Evolutionary conservation across 1,140 invertebrate genomes (phyloP).

Genomic region (Aleiodes sp.): DNA sequence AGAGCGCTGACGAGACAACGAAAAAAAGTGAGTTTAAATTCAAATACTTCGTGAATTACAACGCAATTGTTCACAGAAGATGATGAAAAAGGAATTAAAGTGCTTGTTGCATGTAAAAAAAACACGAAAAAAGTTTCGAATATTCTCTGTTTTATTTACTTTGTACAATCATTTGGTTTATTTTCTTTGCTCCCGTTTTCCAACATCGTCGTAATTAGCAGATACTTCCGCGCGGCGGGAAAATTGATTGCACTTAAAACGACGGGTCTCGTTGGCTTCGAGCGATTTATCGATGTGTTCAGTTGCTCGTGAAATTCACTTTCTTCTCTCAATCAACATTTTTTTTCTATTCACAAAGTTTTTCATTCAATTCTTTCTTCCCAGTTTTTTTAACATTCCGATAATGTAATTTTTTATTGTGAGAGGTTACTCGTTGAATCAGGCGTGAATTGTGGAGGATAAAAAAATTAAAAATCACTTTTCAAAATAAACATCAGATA

Average conservation of each 20-base stretch:
- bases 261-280: conserved; percentile 9
- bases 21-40: conserved; percentile 23
- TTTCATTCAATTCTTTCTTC: background rate
- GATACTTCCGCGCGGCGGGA: conserved; percentile 16
- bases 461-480: no score
- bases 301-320: conserved; percentile 20
- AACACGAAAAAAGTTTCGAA: background rate
- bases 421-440: no score
- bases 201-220: conserved; percentile 25
- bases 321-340: background rate
- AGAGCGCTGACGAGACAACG: background rate
- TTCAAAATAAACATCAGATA: no score
- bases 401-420: background rate
- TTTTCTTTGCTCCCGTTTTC: conserved; percentile 18
- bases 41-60: background rate
- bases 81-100: background rate
- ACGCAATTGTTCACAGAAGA: background rate
- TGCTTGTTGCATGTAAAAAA: conserved; percentile 17
- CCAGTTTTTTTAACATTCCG: background rate
- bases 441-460: no score
- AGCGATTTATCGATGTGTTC: conserved; percentile 23
- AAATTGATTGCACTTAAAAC: conserved; percentile 27
- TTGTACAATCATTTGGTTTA: background rate
- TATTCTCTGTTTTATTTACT: background rate
- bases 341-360: background rate